Percentiles rank a stretch among this genome's conserved stretches.
Conservation (phyloP, 1,140 invertebrate species). For the Drosophila aff. region DNA sequence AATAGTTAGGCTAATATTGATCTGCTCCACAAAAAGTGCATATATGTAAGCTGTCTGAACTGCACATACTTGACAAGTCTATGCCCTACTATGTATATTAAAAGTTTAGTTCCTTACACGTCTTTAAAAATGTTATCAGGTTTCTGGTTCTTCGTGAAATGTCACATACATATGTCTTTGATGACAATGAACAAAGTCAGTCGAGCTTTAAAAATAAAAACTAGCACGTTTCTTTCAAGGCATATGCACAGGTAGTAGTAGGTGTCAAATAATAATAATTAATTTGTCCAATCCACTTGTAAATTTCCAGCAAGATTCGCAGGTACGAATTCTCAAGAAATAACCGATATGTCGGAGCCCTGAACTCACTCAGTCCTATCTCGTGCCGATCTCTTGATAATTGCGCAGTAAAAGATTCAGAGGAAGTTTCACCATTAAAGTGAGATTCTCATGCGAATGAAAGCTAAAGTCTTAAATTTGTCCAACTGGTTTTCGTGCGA, state of each 20-base stretch:
- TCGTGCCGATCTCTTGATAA: background rate
- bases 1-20: background rate
- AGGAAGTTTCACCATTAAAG: background rate
- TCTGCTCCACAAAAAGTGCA: background rate
- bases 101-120: background rate
- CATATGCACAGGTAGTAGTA: background rate
- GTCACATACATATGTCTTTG: background rate
- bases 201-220: background rate
- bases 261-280: slow-evolving; percentile 1
- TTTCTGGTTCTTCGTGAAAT: background rate
- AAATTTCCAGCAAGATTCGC: background rate
- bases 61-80: background rate
- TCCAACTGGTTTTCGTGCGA: background rate
- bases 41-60: background rate
- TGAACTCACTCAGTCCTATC: slow-evolving; percentile 1
- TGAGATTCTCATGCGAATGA: background rate
- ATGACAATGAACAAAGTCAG: background rate
- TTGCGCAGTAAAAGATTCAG: background rate
- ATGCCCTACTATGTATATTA: background rate
- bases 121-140: background rate
- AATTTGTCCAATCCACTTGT: background rate
- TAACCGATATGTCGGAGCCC: slow-evolving; percentile 5
- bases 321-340: background rate
- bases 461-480: slow-evolving; percentile 2
- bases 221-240: background rate